These are phyloP conservation scores for Ptilorrhoa leucosticta DNA, from an alignment of 2,113 vertebrate genomes.

Conservation along the genomic window DNA sequence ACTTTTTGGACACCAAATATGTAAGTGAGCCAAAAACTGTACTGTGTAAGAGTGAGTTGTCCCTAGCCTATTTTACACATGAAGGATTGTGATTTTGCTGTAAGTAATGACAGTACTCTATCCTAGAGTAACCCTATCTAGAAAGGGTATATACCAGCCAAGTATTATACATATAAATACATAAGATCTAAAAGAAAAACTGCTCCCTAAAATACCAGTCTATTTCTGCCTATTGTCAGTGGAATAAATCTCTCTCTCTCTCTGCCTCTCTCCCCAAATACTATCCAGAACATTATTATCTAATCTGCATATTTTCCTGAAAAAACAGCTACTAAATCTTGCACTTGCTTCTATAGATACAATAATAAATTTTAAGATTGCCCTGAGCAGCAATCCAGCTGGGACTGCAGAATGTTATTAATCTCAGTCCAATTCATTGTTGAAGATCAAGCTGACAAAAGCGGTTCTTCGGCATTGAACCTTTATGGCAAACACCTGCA, in stretches of 20 bases:
- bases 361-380: background rate
- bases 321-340: background rate
- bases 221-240: background rate
- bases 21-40: background rate
- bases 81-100: background rate
- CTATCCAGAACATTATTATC: background rate
- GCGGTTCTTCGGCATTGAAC: background rate
- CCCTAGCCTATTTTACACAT: background rate
- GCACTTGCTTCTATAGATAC: background rate
- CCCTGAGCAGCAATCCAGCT: background rate
- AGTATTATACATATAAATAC: accelerated
- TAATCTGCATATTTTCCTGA: background rate
- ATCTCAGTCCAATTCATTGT: background rate
- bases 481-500: background rate
- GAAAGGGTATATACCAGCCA: background rate
- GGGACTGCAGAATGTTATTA: background rate
- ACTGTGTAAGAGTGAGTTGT: background rate
- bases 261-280: background rate
- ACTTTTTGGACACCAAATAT: background rate
- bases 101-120: background rate
- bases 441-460: background rate
- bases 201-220: background rate
- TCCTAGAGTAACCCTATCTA: background rate
- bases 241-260: background rate
- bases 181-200: background rate